A percentile compares a stretch with the other conserved stretches of the same genome.
These are phyloP conservation scores for Solea senegalensis DNA, from an alignment of 2,113 vertebrate genomes.

Conservation along the genomic window DNA sequence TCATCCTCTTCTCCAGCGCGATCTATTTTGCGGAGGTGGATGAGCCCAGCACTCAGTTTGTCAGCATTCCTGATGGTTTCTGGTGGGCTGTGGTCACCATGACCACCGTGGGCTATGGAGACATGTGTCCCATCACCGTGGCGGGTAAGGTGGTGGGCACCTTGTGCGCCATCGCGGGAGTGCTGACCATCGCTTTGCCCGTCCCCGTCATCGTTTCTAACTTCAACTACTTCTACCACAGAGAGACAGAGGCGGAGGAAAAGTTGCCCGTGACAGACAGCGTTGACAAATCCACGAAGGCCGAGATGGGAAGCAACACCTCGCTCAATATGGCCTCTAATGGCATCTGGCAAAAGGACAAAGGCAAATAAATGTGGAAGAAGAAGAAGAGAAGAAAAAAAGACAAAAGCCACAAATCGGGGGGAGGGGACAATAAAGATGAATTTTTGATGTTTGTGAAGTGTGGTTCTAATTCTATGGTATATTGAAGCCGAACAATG, in stretches of 20 bases:
- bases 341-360: conserved; percentile 80
- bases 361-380: conserved; percentile 37
- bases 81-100: conserved; percentile 99
- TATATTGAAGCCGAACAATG: no score
- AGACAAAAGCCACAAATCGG: conserved; percentile 9
- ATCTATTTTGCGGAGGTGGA: conserved; percentile 97
- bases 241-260: conserved; percentile 94
- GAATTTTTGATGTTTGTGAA: no score
- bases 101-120: conserved; percentile 98
- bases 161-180: conserved; percentile 94
- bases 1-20: conserved; percentile 97
- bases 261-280: conserved; percentile 81
- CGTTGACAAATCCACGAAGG: conserved; percentile 78
- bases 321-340: conserved; percentile 87
- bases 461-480: no score
- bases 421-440: background rate
- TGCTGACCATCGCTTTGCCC: conserved; percentile 94
- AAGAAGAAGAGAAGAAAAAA: background rate
- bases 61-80: conserved; percentile 97
- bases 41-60: conserved; percentile 93
- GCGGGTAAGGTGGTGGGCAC: conserved; percentile 95
- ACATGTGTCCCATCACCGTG: conserved; percentile 94
- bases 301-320: conserved; percentile 63
- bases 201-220: conserved; percentile 99
- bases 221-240: conserved; percentile 98